A percentile compares a stretch with the other conserved stretches of the same genome.
Evolutionary conservation across 1,140 invertebrate genomes (phyloP).

Genomic region (Saccostrea cuccullata): DNA sequence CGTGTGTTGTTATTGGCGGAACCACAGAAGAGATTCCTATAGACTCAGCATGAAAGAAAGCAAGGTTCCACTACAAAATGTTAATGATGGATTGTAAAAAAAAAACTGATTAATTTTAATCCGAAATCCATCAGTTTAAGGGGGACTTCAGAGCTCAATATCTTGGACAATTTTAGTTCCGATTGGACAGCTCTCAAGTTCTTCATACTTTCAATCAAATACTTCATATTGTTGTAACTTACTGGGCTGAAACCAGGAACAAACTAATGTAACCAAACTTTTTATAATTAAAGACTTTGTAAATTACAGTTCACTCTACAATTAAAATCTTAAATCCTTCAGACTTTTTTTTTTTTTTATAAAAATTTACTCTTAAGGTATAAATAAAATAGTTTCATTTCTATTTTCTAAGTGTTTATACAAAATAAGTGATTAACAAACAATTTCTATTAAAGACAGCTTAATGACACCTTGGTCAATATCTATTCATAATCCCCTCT

Average conservation of each 20-base stretch:
- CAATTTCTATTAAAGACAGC: no score
- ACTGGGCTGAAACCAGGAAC: background rate
- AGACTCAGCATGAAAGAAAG: slow-evolving; percentile 46
- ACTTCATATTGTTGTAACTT: background rate
- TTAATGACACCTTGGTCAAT: no score
- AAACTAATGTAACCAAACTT: no score
- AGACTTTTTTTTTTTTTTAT: no score
- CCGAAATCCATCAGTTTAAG: background rate
- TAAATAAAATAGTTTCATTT: no score
- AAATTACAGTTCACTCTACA: no score
- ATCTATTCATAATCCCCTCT: no score
- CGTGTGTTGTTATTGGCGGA: slow-evolving; percentile 69
- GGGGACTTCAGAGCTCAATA: background rate
- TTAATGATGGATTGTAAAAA: slow-evolving; percentile 22
- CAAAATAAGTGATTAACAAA: no score
- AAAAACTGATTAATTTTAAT: slow-evolving; percentile 13
- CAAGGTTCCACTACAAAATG: slow-evolving; percentile 46
- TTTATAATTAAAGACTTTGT: no score
- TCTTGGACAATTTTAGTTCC: background rate
- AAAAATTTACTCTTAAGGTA: no score
- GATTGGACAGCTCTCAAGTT: background rate
- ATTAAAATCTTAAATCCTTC: no score
- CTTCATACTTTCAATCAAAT: background rate
- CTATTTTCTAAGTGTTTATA: no score
- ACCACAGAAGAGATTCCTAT: slow-evolving; percentile 52